Evolutionary conservation across 2,797 vertebrate species (phyloP), one percentile per base, ranked within the genome.

Genomic region (Epinephelus coioides): DNA sequence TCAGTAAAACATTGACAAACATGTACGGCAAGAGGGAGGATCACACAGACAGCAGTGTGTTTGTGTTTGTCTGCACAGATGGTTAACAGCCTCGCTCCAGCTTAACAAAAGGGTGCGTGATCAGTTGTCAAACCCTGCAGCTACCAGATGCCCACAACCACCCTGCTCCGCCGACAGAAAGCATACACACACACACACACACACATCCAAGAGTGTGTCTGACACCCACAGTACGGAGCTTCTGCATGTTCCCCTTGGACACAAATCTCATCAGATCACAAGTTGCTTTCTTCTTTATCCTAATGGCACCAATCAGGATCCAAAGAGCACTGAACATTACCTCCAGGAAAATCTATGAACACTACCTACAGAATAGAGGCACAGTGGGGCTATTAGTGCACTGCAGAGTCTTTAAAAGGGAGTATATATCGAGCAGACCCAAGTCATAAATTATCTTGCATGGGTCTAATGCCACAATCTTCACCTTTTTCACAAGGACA

Each of bases 101-200:
- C 70, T 78, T 68, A 90, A 88, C 86, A 85, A 91, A 89, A 86
- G 89, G 70, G 73, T 71, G 49, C 34, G 43, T 14, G 62, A 86
- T 88, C 86, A 83, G 78, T 85, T 86, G 86, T 88, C 87, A 89
- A 78, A 82, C 81, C 79, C 84, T 68, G 64, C 71, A 83, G 87
- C 72, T 70, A 90, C 82, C 84, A 90, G 72, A 92, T 90, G 85
- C 74, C 86, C 75, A 80, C 54, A 82, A 69, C 61, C 69, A 74
- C 46, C 25, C 19, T 65, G 23, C n/a, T 47, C 57, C 49, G 40
- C 30, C 19, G 47, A 81, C 69, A 74, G 54, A 67, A 67, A 34
- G 40, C 25, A 71, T 62, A 57, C 44, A 57, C 51, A 55, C 47
- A 55, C 19, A 47, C 34, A 78, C 27, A 69, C 49, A 30, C 30